Conservation (phyloP, 2,797 vertebrate species). For the Tokudaia muenninki region DNA sequence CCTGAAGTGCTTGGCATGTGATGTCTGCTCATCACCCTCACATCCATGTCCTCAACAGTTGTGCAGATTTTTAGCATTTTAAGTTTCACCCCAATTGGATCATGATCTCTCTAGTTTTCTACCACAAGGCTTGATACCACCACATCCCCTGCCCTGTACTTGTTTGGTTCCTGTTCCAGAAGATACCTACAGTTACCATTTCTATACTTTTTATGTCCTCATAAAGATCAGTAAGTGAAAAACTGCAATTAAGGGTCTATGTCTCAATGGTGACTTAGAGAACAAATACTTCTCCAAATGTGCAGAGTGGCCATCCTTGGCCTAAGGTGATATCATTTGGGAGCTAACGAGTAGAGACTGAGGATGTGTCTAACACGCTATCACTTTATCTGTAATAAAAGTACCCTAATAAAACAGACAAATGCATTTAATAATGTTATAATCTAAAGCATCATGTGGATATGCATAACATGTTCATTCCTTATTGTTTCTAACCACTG, state of each 20-base stretch:
- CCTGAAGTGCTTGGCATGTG: background rate
- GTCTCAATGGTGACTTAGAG: background rate
- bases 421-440: background rate
- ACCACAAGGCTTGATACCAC: background rate
- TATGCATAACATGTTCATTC: background rate
- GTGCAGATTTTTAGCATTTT: background rate
- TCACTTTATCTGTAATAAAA: background rate
- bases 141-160: background rate
- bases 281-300: background rate
- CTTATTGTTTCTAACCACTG: background rate
- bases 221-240: background rate
- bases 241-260: background rate
- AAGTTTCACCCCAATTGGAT: background rate
- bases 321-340: background rate
- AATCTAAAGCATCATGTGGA: conserved; percentile 3
- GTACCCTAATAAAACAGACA: background rate
- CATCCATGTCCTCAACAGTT: background rate
- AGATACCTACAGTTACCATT: background rate
- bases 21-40: background rate
- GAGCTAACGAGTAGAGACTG: background rate
- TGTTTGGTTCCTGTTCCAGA: background rate
- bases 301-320: background rate
- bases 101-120: background rate
- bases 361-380: background rate
- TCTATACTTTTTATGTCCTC: background rate